phyloP scores from a whole-genome alignment of 2,797 vertebrate genomes.

The Pogoniulus pusillus region DNA sequence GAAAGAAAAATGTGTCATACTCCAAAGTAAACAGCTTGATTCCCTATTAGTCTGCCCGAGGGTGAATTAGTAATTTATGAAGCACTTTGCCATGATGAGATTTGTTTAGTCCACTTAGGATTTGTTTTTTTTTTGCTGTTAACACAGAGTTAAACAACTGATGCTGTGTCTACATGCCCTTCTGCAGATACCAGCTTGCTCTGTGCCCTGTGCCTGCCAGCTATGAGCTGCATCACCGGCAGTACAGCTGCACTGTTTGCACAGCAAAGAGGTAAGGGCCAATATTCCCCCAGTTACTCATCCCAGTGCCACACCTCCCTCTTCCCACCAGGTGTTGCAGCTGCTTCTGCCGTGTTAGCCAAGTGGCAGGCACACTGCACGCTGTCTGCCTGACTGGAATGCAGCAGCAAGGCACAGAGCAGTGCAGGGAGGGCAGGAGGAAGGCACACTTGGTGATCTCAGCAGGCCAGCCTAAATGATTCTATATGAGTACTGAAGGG shows the following conservation, averaged over 20 bases:
- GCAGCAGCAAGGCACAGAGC: not conserved
- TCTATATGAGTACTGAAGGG: too few species aligned
- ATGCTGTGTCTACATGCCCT: not conserved
- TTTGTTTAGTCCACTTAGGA: conserved; percentile 43
- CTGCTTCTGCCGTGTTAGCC: not conserved
- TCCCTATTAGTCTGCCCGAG: conserved; percentile 32
- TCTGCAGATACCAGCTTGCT: not conserved
- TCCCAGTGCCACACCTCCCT: not conserved
- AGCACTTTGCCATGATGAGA: conserved; percentile 35
- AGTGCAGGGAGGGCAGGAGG: not conserved
- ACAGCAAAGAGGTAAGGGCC: not conserved
- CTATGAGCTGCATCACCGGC: not conserved
- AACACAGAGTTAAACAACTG: conserved; percentile 23
- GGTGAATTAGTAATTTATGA: conserved; percentile 59
- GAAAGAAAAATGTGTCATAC: conserved; percentile 18
- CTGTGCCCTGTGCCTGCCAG: accelerated
- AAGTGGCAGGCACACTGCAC: not conserved
- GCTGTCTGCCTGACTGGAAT: not conserved
- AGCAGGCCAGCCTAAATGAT: too few species aligned
- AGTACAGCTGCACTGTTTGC: not conserved
- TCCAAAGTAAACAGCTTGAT: conserved; percentile 34
- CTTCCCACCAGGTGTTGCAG: not conserved
- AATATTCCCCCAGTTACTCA: conserved; percentile 2
- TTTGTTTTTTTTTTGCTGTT: not conserved
- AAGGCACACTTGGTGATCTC: too few species aligned